A percentile compares a stretch with the other conserved stretches of the same genome.
Conservation (phyloP, 2,888 invertebrate genomes). For the Drosophila anomalata region DNA sequence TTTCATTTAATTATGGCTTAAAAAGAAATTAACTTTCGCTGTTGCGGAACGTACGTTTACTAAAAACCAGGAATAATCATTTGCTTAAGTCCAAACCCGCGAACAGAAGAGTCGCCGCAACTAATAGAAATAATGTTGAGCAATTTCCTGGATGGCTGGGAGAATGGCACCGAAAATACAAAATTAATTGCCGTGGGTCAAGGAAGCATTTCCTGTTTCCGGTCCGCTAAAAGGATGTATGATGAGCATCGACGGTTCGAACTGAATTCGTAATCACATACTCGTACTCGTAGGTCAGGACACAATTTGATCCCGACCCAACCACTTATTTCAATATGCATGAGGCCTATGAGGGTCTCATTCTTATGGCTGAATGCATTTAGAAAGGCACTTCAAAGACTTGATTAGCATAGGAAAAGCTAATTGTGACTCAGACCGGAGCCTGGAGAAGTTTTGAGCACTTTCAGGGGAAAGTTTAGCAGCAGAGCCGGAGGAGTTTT, state of each 20-base stretch:
- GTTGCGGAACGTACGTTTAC: no score
- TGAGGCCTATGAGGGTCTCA: slow-evolving; percentile 12
- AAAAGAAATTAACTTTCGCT: background rate
- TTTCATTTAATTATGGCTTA: slow-evolving; percentile 10
- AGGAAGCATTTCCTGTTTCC: slow-evolving; percentile 41
- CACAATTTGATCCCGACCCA: slow-evolving; percentile 7
- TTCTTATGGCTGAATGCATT: slow-evolving; percentile 25
- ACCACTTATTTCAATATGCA: slow-evolving; percentile 22
- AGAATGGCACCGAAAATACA: slow-evolving; percentile 1
- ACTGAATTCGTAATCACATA: slow-evolving; percentile 37
- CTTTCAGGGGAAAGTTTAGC: slow-evolving; percentile 7
- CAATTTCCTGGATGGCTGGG: slow-evolving; percentile 26
- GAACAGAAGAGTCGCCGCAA: background rate
- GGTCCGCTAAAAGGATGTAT: slow-evolving; percentile 33
- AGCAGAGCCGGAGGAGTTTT: slow-evolving; percentile 11
- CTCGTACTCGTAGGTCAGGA: slow-evolving; percentile 20
- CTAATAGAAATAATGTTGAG: background rate
- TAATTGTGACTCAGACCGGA: slow-evolving; percentile 19
- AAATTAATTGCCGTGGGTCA: slow-evolving; percentile 31
- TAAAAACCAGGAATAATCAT: background rate
- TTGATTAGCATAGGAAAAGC: slow-evolving; percentile 24
- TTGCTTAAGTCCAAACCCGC: background rate
- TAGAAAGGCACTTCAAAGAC: slow-evolving; percentile 44
- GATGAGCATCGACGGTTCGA: slow-evolving; percentile 19
- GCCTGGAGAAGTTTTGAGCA: background rate